Conservation (phyloP, 2,797 vertebrate genomes). For the Peromyscus attwateri region DNA sequence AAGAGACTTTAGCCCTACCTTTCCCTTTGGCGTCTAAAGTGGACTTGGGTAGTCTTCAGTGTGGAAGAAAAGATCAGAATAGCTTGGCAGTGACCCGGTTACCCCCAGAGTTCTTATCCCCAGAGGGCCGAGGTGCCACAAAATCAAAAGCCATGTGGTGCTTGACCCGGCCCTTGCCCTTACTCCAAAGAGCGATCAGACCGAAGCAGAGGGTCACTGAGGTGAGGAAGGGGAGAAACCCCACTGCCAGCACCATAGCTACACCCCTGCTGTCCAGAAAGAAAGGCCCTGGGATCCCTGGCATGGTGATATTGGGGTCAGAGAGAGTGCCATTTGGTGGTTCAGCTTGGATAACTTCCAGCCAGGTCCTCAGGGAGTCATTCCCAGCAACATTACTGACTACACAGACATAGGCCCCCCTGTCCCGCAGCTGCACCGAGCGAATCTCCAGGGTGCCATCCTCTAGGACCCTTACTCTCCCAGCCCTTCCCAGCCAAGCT, state of each 20-base stretch:
- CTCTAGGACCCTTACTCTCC: constrained; percentile 90
- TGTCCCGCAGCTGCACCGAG: constrained; percentile 91
- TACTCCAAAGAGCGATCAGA: constrained; percentile 96
- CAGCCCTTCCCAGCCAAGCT: constrained; percentile 83
- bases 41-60: background rate
- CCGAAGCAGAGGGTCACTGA: constrained; percentile 94
- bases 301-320: constrained; percentile 73
- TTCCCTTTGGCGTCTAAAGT: constrained; percentile 16
- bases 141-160: constrained; percentile 92
- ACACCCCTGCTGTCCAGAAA: constrained; percentile 92
- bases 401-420: constrained; percentile 91
- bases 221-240: constrained; percentile 94
- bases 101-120: constrained; percentile 85
- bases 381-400: constrained; percentile 93
- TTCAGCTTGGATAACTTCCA: constrained; percentile 88
- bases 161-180: constrained; percentile 94
- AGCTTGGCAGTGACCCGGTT: constrained; percentile 84
- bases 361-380: constrained; percentile 91
- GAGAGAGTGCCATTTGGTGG: constrained; percentile 72
- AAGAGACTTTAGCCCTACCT: background rate
- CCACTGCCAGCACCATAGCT: constrained; percentile 93
- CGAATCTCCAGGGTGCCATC: constrained; percentile 93
- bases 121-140: constrained; percentile 89
- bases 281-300: constrained; percentile 87
- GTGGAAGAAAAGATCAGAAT: constrained; percentile 75